phyloP scores from a whole-genome alignment of 1,140 invertebrate species.

The Drosophila sp. region DNA sequence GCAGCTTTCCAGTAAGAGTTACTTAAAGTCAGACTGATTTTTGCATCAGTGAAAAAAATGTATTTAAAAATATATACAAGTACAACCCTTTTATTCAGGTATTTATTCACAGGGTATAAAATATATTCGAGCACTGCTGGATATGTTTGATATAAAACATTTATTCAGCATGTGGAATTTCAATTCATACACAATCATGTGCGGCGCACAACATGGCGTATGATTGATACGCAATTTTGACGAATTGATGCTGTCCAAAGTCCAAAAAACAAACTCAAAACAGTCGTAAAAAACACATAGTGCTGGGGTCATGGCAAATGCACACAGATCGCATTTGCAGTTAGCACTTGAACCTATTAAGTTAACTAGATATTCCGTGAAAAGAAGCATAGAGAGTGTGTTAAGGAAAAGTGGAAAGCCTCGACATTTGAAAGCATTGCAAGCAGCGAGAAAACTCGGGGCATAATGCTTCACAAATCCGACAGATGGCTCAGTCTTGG shows the following conservation, averaged over 20 bases:
- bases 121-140: not conserved
- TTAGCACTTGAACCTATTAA: constrained; percentile 65
- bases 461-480: constrained; percentile 65
- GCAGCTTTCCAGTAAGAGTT: not conserved
- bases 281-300: not conserved
- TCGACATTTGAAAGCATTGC: constrained; percentile 42
- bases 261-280: not conserved
- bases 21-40: not conserved
- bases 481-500: constrained; percentile 5
- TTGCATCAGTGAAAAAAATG: no score
- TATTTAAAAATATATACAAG: no score
- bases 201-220: constrained; percentile 56
- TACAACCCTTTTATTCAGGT: not conserved
- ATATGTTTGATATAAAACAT: constrained; percentile 37
- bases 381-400: not conserved
- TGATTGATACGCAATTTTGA: constrained; percentile 61
- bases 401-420: constrained; percentile 29
- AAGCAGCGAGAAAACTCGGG: constrained; percentile 60
- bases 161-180: constrained; percentile 49
- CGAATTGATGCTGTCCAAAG: constrained; percentile 14
- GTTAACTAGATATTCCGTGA: constrained; percentile 6
- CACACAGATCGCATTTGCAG: constrained; percentile 32
- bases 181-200: constrained; percentile 43
- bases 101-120: constrained; percentile 19
- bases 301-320: constrained; percentile 5